Base-by-base conservation (phyloP, 2,113 vertebrate species). In the Cottus gobio region DNA sequence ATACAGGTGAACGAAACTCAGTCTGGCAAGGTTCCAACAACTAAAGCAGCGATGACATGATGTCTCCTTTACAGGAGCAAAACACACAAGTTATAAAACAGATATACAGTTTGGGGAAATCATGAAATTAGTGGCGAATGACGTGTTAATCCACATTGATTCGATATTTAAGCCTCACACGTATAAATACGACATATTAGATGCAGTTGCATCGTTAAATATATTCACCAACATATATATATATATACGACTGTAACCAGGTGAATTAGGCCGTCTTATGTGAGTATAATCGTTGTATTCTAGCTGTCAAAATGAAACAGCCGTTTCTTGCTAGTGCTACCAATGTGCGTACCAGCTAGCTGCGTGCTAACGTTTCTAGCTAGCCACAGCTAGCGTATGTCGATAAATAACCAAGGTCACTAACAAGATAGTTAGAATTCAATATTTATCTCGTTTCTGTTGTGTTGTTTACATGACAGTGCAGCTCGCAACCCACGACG, bases 351-450 rank as follows among this genome's bases (percentile, higher is more conserved):
- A 80, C 69, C 20, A 12, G 67, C 68, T 80, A 80, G 78, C 82
- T 34, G 12, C 20, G 3, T 69, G 54, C 54, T 57, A 31, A 58
- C 57, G 57, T 31, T 58, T 84, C 74, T 80, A 78, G 68, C 80
- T 77, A 67, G 2, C 70, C 66, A 84, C 80, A 71, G 83, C 83
- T 91, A 92, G 90, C 91, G 84, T 90, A 79, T 88, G 82, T 90
- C 88, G 77, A 93, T 90, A 92, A 91, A 92, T 72, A 90, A 84
- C 78, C 84, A 94, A 94, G 93, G 93, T 94, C 93, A 94, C 76
- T 56, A 89, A 90, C 52, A 3, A 68, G 28, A 61, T 52, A 44
- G 8, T 28, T 58, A 15, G 10, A n/a, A 56, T 39, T 60, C 6
- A 8, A 2, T 16, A 13, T 60, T 1, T 13, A 28, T 30, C 61